phyloP scores from a whole-genome alignment of 2,888 invertebrate species.

The Cephus rjabovi region DNA sequence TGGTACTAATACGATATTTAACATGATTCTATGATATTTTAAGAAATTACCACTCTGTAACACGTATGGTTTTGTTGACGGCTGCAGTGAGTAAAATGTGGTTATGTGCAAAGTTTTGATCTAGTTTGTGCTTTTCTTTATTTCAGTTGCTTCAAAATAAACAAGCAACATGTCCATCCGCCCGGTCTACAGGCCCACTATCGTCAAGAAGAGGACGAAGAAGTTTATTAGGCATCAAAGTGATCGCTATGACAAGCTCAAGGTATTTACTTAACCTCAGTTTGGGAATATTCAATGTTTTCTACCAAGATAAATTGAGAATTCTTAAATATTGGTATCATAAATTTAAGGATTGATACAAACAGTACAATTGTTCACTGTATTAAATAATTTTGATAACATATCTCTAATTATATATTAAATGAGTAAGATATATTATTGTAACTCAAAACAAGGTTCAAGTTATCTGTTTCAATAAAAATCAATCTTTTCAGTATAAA shows the following conservation, averaged over 20 bases:
- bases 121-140: slow-evolving; percentile 25
- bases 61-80: not conserved
- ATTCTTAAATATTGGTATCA: not conserved
- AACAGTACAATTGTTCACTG: not conserved
- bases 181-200: slow-evolving; percentile 89
- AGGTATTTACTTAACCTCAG: slow-evolving; percentile 69
- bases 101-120: slow-evolving; percentile 11
- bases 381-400: not conserved
- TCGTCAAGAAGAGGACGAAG: slow-evolving; percentile 98
- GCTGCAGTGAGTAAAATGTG: slow-evolving; percentile 4
- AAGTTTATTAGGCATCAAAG: slow-evolving; percentile 99
- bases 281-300: not conserved
- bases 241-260: slow-evolving; percentile 96
- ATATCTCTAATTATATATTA: not conserved
- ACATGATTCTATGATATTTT: not conserved
- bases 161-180: slow-evolving; percentile 83
- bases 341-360: not conserved
- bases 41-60: not conserved
- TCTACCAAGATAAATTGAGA: not conserved
- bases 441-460: not conserved
- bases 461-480: not conserved
- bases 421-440: not conserved
- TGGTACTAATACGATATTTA: not conserved
- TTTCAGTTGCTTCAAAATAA: slow-evolving; percentile 47
- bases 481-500: not conserved